Conservation (phyloP, 1,140 invertebrate genomes). For the Drosophila subpulchrella region DNA sequence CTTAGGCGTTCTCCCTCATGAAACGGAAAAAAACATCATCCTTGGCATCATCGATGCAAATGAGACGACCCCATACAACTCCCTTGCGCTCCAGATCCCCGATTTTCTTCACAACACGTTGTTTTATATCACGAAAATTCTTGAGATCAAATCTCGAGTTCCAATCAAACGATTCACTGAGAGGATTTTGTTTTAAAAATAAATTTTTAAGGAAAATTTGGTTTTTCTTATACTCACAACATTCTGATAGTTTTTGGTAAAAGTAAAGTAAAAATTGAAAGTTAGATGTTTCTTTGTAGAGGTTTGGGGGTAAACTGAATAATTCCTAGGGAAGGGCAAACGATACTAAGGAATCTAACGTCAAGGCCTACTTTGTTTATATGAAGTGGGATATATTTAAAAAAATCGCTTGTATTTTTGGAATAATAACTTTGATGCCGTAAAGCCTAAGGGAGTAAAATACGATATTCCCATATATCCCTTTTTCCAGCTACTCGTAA, state of each 20-base stretch:
- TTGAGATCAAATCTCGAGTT: conserved; percentile 5
- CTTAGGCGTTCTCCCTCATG: conserved; percentile 11
- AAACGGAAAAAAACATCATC: conserved; percentile 20
- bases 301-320: conserved; percentile 14
- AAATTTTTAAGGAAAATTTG: not conserved
- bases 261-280: conserved; percentile 16
- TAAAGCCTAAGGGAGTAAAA: no score
- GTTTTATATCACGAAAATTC: conserved; percentile 22
- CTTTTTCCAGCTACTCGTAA: conserved; percentile 15
- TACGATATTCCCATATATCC: not conserved
- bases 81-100: conserved; percentile 18
- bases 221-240: conserved; percentile 15
- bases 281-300: conserved; percentile 15
- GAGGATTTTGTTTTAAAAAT: fast-evolving
- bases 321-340: not conserved
- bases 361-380: not conserved
- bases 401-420: no score
- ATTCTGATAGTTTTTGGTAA: conserved; percentile 26
- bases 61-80: conserved; percentile 9
- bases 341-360: not conserved
- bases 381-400: not conserved
- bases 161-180: conserved; percentile 22
- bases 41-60: conserved; percentile 28
- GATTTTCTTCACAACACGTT: conserved; percentile 3
- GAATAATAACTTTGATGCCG: not conserved